Percentiles rank a stretch among this genome's conserved stretches.
Evolutionary conservation across 2,888 invertebrate species (phyloP).

Genomic region (Pristionchus mayeri): DNA sequence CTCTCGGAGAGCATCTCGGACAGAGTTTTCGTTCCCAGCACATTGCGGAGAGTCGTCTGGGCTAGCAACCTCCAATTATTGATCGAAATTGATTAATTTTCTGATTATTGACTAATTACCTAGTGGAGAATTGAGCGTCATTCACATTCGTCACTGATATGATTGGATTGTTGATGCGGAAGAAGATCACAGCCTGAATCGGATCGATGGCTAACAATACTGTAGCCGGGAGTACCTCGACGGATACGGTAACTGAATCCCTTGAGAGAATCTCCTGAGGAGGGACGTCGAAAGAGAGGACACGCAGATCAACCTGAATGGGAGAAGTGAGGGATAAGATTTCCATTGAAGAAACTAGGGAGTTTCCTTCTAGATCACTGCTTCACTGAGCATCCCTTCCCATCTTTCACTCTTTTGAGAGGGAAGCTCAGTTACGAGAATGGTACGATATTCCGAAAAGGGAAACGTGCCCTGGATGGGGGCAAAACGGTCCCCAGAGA

Average conservation of each 20-base stretch:
- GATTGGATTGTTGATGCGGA: constrained; percentile 74
- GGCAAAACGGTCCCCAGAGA: constrained; percentile 11
- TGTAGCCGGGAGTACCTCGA: no score
- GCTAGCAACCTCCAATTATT: constrained; percentile 4
- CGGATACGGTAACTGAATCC: constrained; percentile 79
- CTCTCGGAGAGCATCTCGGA: constrained; percentile 76
- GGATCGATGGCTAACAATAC: not conserved
- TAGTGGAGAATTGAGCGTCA: constrained; percentile 89
- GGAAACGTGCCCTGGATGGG: not conserved
- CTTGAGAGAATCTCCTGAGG: constrained; percentile 85
- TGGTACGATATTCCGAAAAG: constrained; percentile 15
- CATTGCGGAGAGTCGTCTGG: constrained; percentile 76
- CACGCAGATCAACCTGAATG: constrained; percentile 73
- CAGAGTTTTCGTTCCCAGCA: constrained; percentile 76
- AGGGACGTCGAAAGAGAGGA: constrained; percentile 94
- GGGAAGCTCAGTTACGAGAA: not conserved
- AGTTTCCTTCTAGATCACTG: not conserved
- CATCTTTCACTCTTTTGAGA: not conserved
- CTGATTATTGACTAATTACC: constrained; percentile 77
- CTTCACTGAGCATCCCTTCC: not conserved
- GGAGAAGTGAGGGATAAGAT: not conserved
- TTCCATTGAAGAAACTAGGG: not conserved
- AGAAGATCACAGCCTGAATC: constrained; percentile 59
- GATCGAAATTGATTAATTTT: not conserved
- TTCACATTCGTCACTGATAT: constrained; percentile 79